Base-by-base conservation (phyloP, 92 coral and sea anemone genomes). In the Nematostella vectensis region DNA sequence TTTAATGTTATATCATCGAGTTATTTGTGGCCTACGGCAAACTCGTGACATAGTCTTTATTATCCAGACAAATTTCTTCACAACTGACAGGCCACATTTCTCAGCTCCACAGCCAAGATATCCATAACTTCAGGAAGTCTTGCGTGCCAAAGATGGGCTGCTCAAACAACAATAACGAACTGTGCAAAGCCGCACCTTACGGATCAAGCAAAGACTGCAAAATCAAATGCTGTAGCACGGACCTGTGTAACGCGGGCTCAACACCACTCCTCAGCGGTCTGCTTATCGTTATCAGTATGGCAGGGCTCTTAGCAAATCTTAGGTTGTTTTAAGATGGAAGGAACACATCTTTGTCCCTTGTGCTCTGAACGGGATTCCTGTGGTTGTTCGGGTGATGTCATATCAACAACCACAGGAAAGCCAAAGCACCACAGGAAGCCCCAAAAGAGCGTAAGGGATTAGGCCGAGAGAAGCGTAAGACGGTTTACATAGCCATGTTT, bases 31-130 rank as follows among this genome's bases (percentile, higher is more conserved):
- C n/a, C n/a, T n/a, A n/a, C n/a, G n/a, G n/a, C n/a, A n/a, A n/a
- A n/a, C n/a, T n/a, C n/a, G n/a, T n/a, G n/a, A n/a, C n/a, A n/a
- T n/a, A n/a, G n/a, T n/a, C n/a, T n/a, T n/a, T n/a, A n/a, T n/a
- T n/a, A n/a, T n/a, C n/a, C n/a, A n/a, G n/a, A n/a, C n/a, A n/a
- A n/a, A n/a, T n/a, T n/a, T n/a, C n/a, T n/a, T n/a, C n/a, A n/a
- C n/a, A n/a, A n/a, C n/a, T n/a, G n/a, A n/a, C n/a, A n/a, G n/a
- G n/a, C n/a, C 40, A 6, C 40, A 6, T 33, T 33, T 39, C 11
- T 2, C 48, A 66, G 72, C 72, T 66, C 30, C 72, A 66, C 56
- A 45, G 72, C 31, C 45, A 54, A 55, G 72, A 66, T 28, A 2
- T 15, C 29, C 29, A 55, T 11, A 8, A n/a, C 27, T 66, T 40